These are phyloP conservation scores for Riptortus pedestris DNA, from an alignment of 1,140 invertebrate genomes.

Conservation along the genomic window DNA sequence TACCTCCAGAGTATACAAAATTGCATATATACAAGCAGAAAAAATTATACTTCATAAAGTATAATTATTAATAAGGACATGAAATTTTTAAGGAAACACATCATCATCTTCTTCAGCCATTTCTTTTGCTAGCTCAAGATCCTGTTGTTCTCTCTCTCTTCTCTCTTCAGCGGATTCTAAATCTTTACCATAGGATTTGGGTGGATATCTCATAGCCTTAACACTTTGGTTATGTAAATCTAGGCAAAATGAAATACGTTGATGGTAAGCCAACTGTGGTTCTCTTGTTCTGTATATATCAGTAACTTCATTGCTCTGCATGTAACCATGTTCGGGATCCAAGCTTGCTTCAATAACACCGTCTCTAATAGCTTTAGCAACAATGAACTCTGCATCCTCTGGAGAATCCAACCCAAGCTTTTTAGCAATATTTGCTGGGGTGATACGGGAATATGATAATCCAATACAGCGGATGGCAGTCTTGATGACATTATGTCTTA, in stretches of 20 bases:
- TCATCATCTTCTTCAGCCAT: constrained; percentile 99
- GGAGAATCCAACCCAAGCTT: constrained; percentile 89
- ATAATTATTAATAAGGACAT: too few species aligned
- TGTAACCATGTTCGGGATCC: constrained; percentile 89
- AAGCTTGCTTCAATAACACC: constrained; percentile 96
- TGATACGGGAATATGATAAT: constrained; percentile 92
- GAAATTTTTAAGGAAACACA: constrained; percentile 52
- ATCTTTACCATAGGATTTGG: constrained; percentile 97
- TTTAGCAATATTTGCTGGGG: constrained; percentile 83
- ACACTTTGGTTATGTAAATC: constrained; percentile 97
- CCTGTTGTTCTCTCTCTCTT: constrained; percentile 90
- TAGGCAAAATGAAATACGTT: constrained; percentile 93
- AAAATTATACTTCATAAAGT: too few species aligned
- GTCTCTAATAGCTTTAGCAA: constrained; percentile 98
- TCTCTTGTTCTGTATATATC: constrained; percentile 96
- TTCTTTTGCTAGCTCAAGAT: constrained; percentile 94
- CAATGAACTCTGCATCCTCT: constrained; percentile 98
- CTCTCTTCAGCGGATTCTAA: constrained; percentile 94
- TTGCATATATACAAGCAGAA: too few species aligned
- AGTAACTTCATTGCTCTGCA: constrained; percentile 92
- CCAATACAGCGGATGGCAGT: constrained; percentile 96
- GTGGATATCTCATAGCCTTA: constrained; percentile 98
- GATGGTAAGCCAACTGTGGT: constrained; percentile 93
- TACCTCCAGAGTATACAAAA: too few species aligned
- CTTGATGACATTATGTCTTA: constrained; percentile 98